These are phyloP conservation scores for Platycheirus albimanus DNA, from an alignment of 2,888 invertebrate genomes.

Conservation along the genomic window DNA sequence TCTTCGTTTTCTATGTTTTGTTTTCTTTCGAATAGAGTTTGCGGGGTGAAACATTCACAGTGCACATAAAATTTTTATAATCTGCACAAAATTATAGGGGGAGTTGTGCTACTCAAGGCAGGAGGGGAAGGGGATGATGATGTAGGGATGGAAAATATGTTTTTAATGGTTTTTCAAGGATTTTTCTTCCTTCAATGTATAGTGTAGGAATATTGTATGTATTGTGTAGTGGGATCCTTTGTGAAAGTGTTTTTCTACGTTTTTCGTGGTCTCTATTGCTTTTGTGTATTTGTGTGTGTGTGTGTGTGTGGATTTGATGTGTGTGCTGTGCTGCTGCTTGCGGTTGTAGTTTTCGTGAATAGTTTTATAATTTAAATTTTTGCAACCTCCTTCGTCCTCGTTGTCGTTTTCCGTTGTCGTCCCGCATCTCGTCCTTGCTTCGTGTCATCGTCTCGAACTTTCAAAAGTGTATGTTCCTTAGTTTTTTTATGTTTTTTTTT, in stretches of 20 bases:
- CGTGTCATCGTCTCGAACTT: conserved; percentile 46
- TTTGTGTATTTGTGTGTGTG: neutral
- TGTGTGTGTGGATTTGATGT: conserved; percentile 40
- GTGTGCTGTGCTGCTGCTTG: conserved; percentile 53
- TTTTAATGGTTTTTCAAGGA: conserved; percentile 74
- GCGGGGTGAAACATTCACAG: conserved; percentile 58
- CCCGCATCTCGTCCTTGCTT: conserved; percentile 22
- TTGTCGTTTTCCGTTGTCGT: no score
- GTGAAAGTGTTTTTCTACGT: conserved; percentile 67
- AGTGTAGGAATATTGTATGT: neutral
- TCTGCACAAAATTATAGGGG: conserved; percentile 70
- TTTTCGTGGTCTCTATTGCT: conserved; percentile 42
- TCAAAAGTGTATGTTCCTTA: conserved; percentile 34
- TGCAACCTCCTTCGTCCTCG: conserved; percentile 45
- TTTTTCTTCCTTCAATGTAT: conserved; percentile 49
- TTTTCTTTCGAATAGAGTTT: conserved; percentile 40
- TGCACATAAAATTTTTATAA: conserved; percentile 72
- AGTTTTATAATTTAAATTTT: conserved; percentile 73
- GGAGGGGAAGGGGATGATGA: neutral
- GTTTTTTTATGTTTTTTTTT: no score
- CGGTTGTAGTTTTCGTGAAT: conserved; percentile 72
- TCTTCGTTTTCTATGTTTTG: conserved; percentile 25
- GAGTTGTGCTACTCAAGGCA: conserved; percentile 11
- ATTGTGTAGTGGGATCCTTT: conserved; percentile 55
- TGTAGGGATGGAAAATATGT: conserved; percentile 66